Base-by-base conservation (phyloP, 1,140 invertebrate species). In the Drosophila nigrodunni region DNA sequence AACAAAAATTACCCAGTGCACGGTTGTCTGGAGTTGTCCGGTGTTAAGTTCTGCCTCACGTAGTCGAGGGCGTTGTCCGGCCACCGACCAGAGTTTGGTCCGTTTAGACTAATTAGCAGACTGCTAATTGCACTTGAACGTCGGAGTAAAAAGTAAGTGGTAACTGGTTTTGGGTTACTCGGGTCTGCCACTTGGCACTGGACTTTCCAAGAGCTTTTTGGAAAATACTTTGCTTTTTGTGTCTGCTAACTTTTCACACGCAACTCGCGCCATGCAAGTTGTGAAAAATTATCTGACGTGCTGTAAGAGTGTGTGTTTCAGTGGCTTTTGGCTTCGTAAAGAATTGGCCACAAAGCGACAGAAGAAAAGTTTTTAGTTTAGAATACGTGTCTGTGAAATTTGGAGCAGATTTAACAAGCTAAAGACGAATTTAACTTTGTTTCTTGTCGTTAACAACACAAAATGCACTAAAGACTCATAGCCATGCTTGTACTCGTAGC, bases 41-140 rank as follows among this genome's bases (percentile, higher is more conserved):
- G 58, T 57, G 54, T 52, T 10, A 54, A 47, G 55, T 65, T 64
- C 44, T 43, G 25, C 37, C 75, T 37, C 62, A 46, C 34, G 39
- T 62, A 55, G 71, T 52, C 39, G 35, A 44, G 34, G 55, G 59
- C 46, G 74, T 61, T 52, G 50, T 64, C 75, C 50, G 62, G 62
- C 57, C 54, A 69, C 34, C 34, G 10, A 43, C 13, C 9, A 61
- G 21, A 57, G 52, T 34, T 70, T 74, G 34, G 61, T 73, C 68
- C 82, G 82, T 59, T 81, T 70, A 86, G 83, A 80, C 77, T 88
- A 87, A 88, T 87, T 87, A 87, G 85, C 73, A 83, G 83, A 66
- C 83, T 72, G 77, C 80, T 87, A 87, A 87, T 88, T 88, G 83
- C 77, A 77, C 80, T 88, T 83, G 80, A 87, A 87, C 88, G 74